These are phyloP conservation scores for Silurus meridionalis DNA, from an alignment of 2,113 vertebrate genomes.

Conservation along the genomic window DNA sequence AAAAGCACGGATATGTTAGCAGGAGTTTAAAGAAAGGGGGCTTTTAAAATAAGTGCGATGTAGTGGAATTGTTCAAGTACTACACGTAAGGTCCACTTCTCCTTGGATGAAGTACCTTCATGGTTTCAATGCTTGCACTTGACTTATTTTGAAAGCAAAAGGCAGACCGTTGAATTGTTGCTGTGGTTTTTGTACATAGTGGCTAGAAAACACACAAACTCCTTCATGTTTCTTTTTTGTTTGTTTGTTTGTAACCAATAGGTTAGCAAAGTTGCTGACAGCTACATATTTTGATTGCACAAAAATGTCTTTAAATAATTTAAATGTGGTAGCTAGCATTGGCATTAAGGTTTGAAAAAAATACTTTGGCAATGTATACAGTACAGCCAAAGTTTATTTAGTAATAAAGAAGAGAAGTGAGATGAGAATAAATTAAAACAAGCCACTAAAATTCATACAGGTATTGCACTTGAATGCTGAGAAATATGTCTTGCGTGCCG, in stretches of 20 bases:
- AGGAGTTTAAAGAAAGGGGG: slow-evolving; percentile 57
- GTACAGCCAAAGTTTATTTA: too few relatives aligned
- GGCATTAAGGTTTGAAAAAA: too few relatives aligned
- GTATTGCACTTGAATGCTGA: too few relatives aligned
- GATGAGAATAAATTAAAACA: too few relatives aligned
- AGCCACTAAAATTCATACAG: too few relatives aligned
- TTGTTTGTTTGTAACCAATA: background rate
- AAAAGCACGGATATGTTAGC: slow-evolving; percentile 64
- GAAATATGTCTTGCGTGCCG: too few relatives aligned
- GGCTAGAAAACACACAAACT: background rate
- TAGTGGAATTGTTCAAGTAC: slow-evolving; percentile 18
- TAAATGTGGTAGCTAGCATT: too few relatives aligned
- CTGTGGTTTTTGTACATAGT: background rate
- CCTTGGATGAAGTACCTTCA: background rate
- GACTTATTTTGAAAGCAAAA: background rate
- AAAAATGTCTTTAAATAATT: too few relatives aligned
- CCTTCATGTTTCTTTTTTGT: background rate
- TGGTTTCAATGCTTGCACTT: background rate
- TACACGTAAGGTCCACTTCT: slow-evolving; percentile 27
- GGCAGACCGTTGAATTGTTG: background rate
- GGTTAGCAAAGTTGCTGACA: too few relatives aligned
- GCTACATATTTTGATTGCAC: too few relatives aligned
- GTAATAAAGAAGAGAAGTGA: too few relatives aligned
- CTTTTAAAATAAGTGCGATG: slow-evolving; percentile 31
- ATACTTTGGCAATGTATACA: too few relatives aligned